Evolutionary conservation across 64 coral and sea anemone genomes (phyloP).

Genomic region (Montipora efflorescens): DNA sequence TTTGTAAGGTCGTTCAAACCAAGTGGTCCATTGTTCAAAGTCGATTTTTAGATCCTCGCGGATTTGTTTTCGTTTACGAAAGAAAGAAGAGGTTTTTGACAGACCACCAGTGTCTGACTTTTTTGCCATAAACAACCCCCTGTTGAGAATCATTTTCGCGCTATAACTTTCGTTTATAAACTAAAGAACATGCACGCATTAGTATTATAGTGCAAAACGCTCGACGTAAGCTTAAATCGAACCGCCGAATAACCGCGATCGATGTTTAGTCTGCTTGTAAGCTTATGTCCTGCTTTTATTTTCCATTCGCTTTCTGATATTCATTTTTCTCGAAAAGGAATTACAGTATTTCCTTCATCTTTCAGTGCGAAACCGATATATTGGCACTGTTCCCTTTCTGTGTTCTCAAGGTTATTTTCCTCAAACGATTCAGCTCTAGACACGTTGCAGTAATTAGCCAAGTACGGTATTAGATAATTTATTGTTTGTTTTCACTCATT

Average conservation of each 20-base stretch:
- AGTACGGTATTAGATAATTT: slow-evolving; percentile 53
- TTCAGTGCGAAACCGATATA: neutral
- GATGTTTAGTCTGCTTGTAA: slow-evolving; percentile 33
- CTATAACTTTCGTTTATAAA: slow-evolving; percentile 12
- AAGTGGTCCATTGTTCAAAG: neutral
- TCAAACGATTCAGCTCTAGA: neutral
- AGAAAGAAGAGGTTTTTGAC: slow-evolving; percentile 18
- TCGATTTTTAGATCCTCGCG: slow-evolving; percentile 17
- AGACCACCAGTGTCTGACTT: slow-evolving; percentile 34
- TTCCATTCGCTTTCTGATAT: neutral
- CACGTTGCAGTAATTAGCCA: slow-evolving; percentile 64
- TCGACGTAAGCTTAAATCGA: neutral
- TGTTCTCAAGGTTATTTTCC: neutral
- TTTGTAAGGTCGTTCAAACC: neutral
- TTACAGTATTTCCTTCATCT: neutral
- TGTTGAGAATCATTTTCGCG: slow-evolving; percentile 33
- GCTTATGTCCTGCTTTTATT: slow-evolving; percentile 16
- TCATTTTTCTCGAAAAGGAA: neutral
- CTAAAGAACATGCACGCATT: slow-evolving; percentile 18
- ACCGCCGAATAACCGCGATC: neutral
- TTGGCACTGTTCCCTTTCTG: neutral
- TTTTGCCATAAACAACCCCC: slow-evolving; percentile 38
- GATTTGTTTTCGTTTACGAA: slow-evolving; percentile 24
- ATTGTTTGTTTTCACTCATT: slow-evolving; percentile 83
- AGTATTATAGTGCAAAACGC: neutral